phyloP scores from a whole-genome alignment of 2,797 vertebrate genomes.

The Centropyge bicolor region DNA sequence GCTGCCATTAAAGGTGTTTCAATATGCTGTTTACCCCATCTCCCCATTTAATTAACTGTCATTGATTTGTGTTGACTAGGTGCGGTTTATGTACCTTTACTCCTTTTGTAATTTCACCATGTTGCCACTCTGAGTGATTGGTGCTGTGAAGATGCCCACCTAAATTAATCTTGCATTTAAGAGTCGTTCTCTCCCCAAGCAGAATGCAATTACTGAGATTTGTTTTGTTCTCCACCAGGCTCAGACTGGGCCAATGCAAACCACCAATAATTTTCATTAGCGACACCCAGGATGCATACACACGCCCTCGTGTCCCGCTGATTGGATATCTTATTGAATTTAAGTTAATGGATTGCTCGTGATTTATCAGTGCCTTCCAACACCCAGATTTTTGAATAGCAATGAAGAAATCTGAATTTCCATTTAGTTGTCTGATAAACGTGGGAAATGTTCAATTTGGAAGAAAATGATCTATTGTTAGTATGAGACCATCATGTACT shows the following conservation, averaged over 20 bases:
- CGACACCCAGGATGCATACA: slow-evolving; percentile 41
- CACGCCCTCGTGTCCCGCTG: slow-evolving; percentile 54
- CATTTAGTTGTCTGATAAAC: slow-evolving; percentile 38
- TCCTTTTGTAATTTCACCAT: slow-evolving; percentile 66
- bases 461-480: slow-evolving; percentile 36
- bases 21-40: slow-evolving; percentile 74
- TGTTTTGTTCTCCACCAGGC: slow-evolving; percentile 68
- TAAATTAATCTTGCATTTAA: slow-evolving; percentile 79
- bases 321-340: slow-evolving; percentile 74
- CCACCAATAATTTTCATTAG: slow-evolving; percentile 75
- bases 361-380: slow-evolving; percentile 72
- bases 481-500: neutral
- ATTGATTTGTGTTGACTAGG: slow-evolving; percentile 78
- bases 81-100: slow-evolving; percentile 72
- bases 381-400: slow-evolving; percentile 14
- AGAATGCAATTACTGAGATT: slow-evolving; percentile 65
- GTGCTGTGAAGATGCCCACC: slow-evolving; percentile 48
- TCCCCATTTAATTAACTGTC: slow-evolving; percentile 80
- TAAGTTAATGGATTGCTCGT: slow-evolving; percentile 66
- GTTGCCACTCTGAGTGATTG: slow-evolving; percentile 63
- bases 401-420: slow-evolving; percentile 37
- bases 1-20: slow-evolving; percentile 68
- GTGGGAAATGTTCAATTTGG: slow-evolving; percentile 38
- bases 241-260: slow-evolving; percentile 55
- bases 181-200: slow-evolving; percentile 43